Percentiles rank a stretch among this genome's conserved stretches.
These are phyloP conservation scores for Graphium colonna DNA, from an alignment of 2,888 invertebrate genomes.

Conservation along the genomic window DNA sequence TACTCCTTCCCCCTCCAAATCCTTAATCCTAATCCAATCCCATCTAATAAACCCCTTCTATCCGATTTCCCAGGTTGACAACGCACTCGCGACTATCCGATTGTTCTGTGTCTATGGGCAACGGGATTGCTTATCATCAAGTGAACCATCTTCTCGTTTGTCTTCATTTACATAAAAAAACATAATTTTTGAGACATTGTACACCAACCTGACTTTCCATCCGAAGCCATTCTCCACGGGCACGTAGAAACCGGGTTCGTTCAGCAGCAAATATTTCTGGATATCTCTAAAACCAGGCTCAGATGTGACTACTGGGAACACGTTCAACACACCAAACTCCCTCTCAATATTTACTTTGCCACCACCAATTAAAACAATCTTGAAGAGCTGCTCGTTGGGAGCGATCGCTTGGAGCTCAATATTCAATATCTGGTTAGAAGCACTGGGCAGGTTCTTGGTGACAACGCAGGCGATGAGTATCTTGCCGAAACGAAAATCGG, in stretches of 20 bases:
- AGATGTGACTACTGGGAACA: constrained; percentile 27
- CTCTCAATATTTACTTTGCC: constrained; percentile 25
- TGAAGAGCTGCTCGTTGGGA: constrained; percentile 23
- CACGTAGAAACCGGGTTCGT: constrained; percentile 60
- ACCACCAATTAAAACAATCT: constrained; percentile 42
- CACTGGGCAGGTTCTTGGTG: constrained; percentile 45
- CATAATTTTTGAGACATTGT: too few relatives aligned
- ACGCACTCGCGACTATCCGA: too few relatives aligned
- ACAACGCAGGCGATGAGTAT: constrained; percentile 57
- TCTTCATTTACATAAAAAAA: too few relatives aligned
- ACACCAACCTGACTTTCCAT: constrained; percentile 62
- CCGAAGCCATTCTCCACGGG: constrained; percentile 56
- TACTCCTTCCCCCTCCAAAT: too few relatives aligned
- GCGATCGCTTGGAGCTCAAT: constrained; percentile 39
- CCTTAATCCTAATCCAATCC: too few relatives aligned
- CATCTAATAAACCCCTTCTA: too few relatives aligned
- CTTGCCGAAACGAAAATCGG: constrained; percentile 50
- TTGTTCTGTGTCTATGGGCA: too few relatives aligned
- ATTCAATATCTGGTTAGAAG: constrained; percentile 48
- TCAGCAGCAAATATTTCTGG: constrained; percentile 52
- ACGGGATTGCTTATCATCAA: too few relatives aligned
- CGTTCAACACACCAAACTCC: constrained; percentile 30
- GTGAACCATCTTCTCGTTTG: too few relatives aligned
- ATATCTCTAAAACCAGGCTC: constrained; percentile 35
- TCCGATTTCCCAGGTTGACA: too few relatives aligned